Conservation (phyloP, 2,113 vertebrate genomes). For the Scalopus aquaticus region DNA sequence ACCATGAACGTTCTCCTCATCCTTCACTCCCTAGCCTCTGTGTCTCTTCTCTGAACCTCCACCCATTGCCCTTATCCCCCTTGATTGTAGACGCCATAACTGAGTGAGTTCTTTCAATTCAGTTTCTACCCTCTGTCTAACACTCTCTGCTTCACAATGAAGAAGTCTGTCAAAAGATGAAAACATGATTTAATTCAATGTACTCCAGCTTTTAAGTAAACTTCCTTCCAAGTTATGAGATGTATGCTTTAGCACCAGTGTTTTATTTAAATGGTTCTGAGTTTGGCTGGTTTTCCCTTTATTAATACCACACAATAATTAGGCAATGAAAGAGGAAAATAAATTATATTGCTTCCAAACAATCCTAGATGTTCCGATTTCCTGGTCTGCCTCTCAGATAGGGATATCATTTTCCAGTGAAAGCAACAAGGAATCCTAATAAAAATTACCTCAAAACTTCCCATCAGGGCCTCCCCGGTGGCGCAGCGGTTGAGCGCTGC, state of each 20-base stretch:
- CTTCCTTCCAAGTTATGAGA: neutral
- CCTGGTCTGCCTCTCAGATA: neutral
- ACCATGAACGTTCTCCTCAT: neutral
- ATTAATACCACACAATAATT: neutral
- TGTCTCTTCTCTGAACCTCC: neutral
- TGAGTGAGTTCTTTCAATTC: neutral
- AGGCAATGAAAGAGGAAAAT: constrained; percentile 16
- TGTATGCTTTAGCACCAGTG: neutral
- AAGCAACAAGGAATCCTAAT: neutral
- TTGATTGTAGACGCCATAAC: neutral
- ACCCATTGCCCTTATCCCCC: neutral
- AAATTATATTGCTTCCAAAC: neutral
- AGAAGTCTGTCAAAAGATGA: neutral
- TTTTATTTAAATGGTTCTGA: neutral
- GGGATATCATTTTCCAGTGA: neutral
- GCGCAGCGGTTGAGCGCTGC: too few species aligned
- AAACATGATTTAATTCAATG: neutral
- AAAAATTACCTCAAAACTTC: constrained; percentile 23
- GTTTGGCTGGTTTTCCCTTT: neutral
- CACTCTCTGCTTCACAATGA: neutral
- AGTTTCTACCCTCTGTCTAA: neutral
- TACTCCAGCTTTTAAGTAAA: neutral
- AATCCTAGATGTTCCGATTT: neutral
- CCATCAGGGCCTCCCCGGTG: too few species aligned
- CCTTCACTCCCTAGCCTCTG: neutral